Evolutionary conservation across 2,797 vertebrate species (phyloP).

Genomic region (Acanthurus tractus): DNA sequence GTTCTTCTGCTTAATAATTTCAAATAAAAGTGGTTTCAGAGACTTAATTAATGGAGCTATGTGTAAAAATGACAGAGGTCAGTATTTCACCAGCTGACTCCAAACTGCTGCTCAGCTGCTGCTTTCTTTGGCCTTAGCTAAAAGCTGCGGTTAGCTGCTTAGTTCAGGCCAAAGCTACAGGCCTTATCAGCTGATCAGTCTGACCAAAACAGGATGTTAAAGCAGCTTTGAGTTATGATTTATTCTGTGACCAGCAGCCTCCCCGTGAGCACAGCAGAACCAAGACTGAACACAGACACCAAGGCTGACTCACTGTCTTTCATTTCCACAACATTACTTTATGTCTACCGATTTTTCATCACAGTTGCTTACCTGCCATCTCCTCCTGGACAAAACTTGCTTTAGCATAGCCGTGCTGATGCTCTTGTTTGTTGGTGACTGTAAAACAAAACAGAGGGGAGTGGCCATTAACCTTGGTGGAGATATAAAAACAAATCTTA

Average conservation of each 20-base stretch:
- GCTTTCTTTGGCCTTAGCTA: too few species aligned
- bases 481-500: slow-evolving; percentile 6
- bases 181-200: too few species aligned
- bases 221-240: too few species aligned
- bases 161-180: too few species aligned
- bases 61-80: too few species aligned
- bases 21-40: background rate
- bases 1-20: background rate
- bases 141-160: too few species aligned
- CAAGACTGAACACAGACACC: too few species aligned
- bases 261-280: too few species aligned
- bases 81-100: too few species aligned
- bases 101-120: too few species aligned
- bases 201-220: too few species aligned
- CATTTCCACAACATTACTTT: background rate
- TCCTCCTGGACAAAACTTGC: slow-evolving; percentile 91
- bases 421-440: slow-evolving; percentile 91
- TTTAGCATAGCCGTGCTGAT: slow-evolving; percentile 93
- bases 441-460: slow-evolving; percentile 41
- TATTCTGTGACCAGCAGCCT: too few species aligned
- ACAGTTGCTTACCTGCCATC: slow-evolving; percentile 91
- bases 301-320: background rate
- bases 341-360: background rate
- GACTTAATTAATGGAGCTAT: background rate
- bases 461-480: background rate